A percentile compares a stretch with the other conserved stretches of the same genome.
These are phyloP conservation scores for Palythoa caribaeorum DNA, from an alignment of 92 coral and sea anemone genomes.

Conservation along the genomic window DNA sequence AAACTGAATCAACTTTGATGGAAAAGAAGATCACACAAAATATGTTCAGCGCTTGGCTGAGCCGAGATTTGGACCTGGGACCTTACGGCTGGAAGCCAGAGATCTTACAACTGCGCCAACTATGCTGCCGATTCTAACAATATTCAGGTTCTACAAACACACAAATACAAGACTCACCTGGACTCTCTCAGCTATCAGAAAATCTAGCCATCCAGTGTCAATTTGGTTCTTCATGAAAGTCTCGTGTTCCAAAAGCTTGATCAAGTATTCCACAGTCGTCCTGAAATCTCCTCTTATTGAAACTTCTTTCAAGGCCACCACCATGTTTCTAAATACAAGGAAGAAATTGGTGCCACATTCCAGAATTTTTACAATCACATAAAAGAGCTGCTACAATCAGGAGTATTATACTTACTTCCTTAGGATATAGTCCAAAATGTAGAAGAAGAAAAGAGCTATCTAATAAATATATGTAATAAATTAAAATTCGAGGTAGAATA, in stretches of 20 bases:
- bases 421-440: too few species aligned
- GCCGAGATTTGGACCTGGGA: too few species aligned
- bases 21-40: too few species aligned
- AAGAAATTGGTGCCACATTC: background rate
- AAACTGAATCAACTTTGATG: too few species aligned
- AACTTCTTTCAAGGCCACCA: conserved; percentile 94
- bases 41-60: too few species aligned
- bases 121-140: background rate
- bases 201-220: conserved; percentile 98
- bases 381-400: too few species aligned
- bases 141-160: background rate
- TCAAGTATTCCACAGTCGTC: conserved; percentile 95
- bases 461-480: too few species aligned
- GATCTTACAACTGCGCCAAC: too few species aligned
- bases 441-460: too few species aligned
- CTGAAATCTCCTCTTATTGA: conserved; percentile 99
- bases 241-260: conserved; percentile 92
- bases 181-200: conserved; percentile 88
- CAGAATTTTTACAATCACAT: background rate
- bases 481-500: too few species aligned
- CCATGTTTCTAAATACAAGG: conserved; percentile 74
- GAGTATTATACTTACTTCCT: background rate
- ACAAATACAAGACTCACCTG: conserved; percentile 53
- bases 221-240: conserved; percentile 80
- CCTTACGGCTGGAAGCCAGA: too few species aligned